phyloP scores from a whole-genome alignment of 1,140 invertebrate genomes.

The Harpegnathos saltator region DNA sequence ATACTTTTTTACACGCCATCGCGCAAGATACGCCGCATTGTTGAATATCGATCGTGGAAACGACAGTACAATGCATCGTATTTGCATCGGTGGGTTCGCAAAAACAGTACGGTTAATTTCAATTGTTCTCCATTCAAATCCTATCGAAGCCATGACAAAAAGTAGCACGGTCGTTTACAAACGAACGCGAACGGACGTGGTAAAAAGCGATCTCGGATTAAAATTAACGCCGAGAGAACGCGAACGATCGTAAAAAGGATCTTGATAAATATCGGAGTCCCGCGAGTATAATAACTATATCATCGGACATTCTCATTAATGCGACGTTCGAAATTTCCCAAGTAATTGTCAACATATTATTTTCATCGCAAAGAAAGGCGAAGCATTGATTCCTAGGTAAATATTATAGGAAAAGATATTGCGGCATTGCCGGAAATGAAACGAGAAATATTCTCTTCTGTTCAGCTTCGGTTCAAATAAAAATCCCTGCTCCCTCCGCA shows the following conservation, averaged over 20 bases:
- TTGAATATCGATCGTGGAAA: slow-evolving; percentile 28
- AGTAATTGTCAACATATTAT: slow-evolving; percentile 1
- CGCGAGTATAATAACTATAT: not conserved
- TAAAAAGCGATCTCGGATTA: not conserved
- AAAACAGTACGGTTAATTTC: slow-evolving; percentile 40
- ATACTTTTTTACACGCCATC: slow-evolving; percentile 20
- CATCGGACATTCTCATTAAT: not conserved
- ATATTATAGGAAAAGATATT: too few relatives aligned
- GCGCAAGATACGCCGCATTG: slow-evolving; percentile 6
- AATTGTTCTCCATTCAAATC: slow-evolving; percentile 28
- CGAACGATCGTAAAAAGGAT: not conserved
- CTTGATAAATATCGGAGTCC: not conserved
- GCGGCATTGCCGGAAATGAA: too few relatives aligned
- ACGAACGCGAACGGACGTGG: not conserved
- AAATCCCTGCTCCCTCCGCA: too few relatives aligned
- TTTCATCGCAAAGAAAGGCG: not conserved
- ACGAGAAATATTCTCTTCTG: too few relatives aligned
- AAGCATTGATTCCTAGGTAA: slow-evolving; percentile 11
- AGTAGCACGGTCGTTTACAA: not conserved
- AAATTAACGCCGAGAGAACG: not conserved
- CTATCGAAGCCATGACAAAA: slow-evolving; percentile 1
- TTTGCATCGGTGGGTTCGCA: slow-evolving; percentile 10
- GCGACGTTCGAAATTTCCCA: not conserved
- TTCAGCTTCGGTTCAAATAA: too few relatives aligned
- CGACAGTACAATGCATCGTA: slow-evolving; percentile 28